Conservation (phyloP, 2,113 vertebrate species). For the Acanthochromis polyacanthus region DNA sequence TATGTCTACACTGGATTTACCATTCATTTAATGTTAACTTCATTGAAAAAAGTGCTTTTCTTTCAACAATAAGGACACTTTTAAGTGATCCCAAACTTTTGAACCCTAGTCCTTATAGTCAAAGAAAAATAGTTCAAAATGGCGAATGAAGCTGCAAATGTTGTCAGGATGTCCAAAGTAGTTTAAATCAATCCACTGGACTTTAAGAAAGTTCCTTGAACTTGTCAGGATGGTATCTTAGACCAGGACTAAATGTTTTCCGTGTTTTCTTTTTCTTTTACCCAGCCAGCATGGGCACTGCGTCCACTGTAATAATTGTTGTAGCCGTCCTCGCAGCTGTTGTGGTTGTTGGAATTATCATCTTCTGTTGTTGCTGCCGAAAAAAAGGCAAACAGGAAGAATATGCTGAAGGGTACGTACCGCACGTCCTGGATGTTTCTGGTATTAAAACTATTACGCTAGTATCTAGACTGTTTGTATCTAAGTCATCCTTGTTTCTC, state of each 20-base stretch:
- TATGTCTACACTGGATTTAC: too few species aligned
- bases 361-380: conserved; percentile 88
- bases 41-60: too few species aligned
- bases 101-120: too few species aligned
- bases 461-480: neutral
- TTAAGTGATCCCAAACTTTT: too few species aligned
- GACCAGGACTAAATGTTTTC: neutral
- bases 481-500: conserved; percentile 7
- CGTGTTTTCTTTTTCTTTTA: neutral
- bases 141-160: neutral
- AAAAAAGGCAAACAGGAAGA: conserved; percentile 58
- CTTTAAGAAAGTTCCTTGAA: too few species aligned
- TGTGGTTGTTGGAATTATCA: conserved; percentile 81
- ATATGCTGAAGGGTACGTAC: conserved; percentile 78
- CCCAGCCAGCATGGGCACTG: conserved; percentile 89
- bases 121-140: neutral
- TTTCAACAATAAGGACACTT: too few species aligned
- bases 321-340: conserved; percentile 84
- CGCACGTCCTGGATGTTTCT: neutral
- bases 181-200: too few species aligned
- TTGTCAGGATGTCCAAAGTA: too few species aligned
- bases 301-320: conserved; percentile 85
- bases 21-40: too few species aligned
- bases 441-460: neutral
- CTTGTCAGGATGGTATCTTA: neutral